These are phyloP conservation scores for Helleia helle DNA, from an alignment of 2,888 invertebrate species.

Conservation along the genomic window DNA sequence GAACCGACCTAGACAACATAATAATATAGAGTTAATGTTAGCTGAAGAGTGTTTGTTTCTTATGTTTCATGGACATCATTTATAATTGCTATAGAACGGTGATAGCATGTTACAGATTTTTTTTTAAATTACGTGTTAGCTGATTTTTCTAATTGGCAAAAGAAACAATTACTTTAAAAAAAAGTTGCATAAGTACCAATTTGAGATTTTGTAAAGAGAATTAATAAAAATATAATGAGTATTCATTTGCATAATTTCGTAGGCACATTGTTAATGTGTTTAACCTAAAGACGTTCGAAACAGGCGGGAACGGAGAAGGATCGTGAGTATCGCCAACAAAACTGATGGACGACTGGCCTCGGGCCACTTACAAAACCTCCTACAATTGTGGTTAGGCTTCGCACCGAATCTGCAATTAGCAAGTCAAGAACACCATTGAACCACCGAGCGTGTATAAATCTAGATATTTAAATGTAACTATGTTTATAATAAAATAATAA, in stretches of 20 bases:
- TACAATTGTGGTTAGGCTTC: constrained; percentile 51
- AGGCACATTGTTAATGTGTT: neutral
- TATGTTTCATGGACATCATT: too few species aligned
- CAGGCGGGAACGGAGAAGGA: constrained; percentile 36
- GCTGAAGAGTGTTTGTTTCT: too few species aligned
- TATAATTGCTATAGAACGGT: too few species aligned
- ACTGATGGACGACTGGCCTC: constrained; percentile 53
- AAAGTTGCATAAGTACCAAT: too few species aligned
- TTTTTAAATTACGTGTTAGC: too few species aligned
- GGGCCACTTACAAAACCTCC: constrained; percentile 48
- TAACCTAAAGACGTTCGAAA: neutral
- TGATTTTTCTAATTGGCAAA: too few species aligned
- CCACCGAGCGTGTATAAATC: constrained; percentile 17
- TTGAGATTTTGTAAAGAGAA: too few species aligned
- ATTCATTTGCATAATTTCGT: neutral
- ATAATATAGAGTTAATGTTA: too few species aligned
- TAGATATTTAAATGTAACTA: neutral
- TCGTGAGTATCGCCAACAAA: constrained; percentile 48
- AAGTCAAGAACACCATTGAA: constrained; percentile 47
- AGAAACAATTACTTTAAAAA: too few species aligned
- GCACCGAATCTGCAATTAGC: constrained; percentile 58
- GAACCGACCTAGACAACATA: neutral
- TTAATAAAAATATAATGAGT: too few species aligned
- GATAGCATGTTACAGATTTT: too few species aligned
- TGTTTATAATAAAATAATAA: too few species aligned